These are phyloP conservation scores for Drosophila lini DNA, from an alignment of 1,140 invertebrate genomes.

Conservation along the genomic window DNA sequence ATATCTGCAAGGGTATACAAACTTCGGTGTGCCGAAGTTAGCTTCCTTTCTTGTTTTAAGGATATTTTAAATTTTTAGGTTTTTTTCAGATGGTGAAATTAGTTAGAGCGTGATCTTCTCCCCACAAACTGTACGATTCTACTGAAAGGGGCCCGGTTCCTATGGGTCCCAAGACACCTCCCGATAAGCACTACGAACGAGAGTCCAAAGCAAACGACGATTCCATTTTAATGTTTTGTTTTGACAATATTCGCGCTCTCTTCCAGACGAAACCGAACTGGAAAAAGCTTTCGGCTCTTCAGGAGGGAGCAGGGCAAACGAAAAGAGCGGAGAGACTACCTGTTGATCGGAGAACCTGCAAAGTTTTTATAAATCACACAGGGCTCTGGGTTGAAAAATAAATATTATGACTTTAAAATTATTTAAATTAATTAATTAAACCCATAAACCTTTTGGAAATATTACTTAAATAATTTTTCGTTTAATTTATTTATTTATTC, in stretches of 20 bases:
- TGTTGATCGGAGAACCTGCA: conserved; percentile 8
- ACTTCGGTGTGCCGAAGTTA: no score
- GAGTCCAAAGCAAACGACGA: background rate
- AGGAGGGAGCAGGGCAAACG: conserved; percentile 15
- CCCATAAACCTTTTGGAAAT: background rate
- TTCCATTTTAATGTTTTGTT: conserved; percentile 4
- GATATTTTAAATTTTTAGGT: background rate
- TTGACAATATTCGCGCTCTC: conserved; percentile 2
- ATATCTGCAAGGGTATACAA: no score
- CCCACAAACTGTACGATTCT: conserved; percentile 2
- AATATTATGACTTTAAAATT: background rate
- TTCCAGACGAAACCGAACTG: conserved; percentile 24
- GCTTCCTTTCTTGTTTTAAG: no score
- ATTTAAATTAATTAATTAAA: background rate
- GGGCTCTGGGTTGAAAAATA: background rate
- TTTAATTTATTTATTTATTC: conserved; percentile 7
- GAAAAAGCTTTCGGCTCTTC: conserved; percentile 37
- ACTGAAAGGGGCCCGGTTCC: conserved; percentile 4
- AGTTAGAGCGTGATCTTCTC: background rate
- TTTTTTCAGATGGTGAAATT: conserved; percentile 13
- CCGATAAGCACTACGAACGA: conserved; percentile 21
- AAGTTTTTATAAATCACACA: no score
- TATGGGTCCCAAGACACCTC: background rate
- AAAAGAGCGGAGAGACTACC: conserved; percentile 10
- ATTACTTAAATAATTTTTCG: conserved; percentile 1